Base-by-base conservation (phyloP, 1,140 invertebrate genomes). In the Procambarus clarkii region DNA sequence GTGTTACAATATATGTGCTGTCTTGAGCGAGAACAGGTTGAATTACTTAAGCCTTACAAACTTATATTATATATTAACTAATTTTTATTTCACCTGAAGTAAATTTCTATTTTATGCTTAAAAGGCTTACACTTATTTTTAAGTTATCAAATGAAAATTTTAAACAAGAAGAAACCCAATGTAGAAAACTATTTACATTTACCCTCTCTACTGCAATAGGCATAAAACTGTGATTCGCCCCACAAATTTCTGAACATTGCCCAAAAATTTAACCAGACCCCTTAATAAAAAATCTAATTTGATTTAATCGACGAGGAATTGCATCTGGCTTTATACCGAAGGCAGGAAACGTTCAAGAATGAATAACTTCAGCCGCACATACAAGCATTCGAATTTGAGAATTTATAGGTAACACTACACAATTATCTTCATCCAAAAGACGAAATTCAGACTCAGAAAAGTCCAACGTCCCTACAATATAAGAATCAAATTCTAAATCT, bases 181-280 rank as follows among this genome's bases (percentile, higher is more conserved):
- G 13, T 24, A 76, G 34, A 18, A 64, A 58, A 45, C 13, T 34
- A 8, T 58, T 11, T 34, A 64, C n/a, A n/a, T 77, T 81, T 76
- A 88, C 69, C 34, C 58, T 60, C 34, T 92, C 85, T 93, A 97
- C 94, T 89, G 95, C 94, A 96, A 97, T 97, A 86, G 96, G 96
- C 95, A 97, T 97, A 96, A 97, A 97, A 86, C 95, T 96, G 94
- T 97, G 96, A 94, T 97, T 97, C 85, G 95, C 95, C 9, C 96
- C 96, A 95, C 96, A 97, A 95, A 97, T 97, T 96, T 97, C 97
- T 93, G 96, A 97, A 94, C 96, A 97, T 95, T 97, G 96, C 0
- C 96, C 96, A 95, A 94, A 96, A 94, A 95, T 96, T 93, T 96
- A 92, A 78, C 96, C 96, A 60, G 95, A 93, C 74, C 95, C 95